Evolutionary conservation across 2,797 vertebrate species (phyloP).

Genomic region (Otolemur crassicaudatus): DNA sequence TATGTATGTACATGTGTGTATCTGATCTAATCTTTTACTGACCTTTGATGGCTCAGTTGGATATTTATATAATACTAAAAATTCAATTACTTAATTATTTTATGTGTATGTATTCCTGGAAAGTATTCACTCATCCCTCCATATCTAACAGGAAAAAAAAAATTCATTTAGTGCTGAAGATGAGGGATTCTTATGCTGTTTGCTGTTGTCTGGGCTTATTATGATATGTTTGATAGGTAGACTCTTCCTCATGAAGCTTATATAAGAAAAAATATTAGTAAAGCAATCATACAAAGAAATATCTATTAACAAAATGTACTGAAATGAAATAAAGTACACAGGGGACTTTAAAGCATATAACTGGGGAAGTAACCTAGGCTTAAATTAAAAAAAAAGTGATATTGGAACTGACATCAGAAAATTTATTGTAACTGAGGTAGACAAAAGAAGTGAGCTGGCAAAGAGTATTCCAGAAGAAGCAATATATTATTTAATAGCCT

Average conservation of each 20-base stretch:
- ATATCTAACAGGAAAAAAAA: background rate
- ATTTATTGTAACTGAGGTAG: background rate
- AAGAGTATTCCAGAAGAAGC: background rate
- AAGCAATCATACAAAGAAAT: slow-evolving; percentile 10
- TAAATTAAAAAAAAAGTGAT: slow-evolving; percentile 20
- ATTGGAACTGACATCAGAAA: background rate
- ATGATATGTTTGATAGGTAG: background rate
- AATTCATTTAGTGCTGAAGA: background rate
- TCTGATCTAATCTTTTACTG: background rate
- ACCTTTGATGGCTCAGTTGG: background rate
- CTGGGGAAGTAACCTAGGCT: background rate
- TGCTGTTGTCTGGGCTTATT: background rate
- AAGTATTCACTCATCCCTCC: background rate
- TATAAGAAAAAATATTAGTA: background rate
- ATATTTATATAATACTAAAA: background rate
- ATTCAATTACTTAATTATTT: slow-evolving; percentile 6
- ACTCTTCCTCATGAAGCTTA: background rate
- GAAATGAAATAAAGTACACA: background rate
- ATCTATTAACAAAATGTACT: background rate
- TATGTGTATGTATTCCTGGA: background rate
- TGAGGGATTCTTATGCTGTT: background rate
- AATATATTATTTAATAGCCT: background rate
- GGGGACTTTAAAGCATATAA: background rate
- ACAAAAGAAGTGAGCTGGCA: background rate
- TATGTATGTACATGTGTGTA: background rate